Evolutionary conservation across 2,113 vertebrate species (phyloP), one percentile per base, ranked within the genome.

Genomic region (Sminthopsis crassicaudata): DNA sequence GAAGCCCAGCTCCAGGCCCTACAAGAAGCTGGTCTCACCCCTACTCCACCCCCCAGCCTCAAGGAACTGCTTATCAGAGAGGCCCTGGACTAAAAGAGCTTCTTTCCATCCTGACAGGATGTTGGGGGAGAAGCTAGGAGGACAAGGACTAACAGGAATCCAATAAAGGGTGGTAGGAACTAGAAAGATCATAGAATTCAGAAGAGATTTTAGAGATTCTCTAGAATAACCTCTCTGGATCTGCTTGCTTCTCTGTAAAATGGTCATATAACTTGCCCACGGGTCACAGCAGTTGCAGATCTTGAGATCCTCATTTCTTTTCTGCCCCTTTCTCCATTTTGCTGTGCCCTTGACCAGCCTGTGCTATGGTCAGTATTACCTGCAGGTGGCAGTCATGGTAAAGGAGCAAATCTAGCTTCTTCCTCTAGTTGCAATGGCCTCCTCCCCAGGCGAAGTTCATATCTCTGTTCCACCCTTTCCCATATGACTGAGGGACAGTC

Each of bases 21-120:
- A 96, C 98, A 98, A 92, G 99, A 99, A 94, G 98, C 98, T 0
- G 98, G 99, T 89, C 97, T 96, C 0, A 98, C 97, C 48, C 92
- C 98, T 25, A 98, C 98, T 2, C 99, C 98, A 94, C 99, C 98
- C 84, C 99, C 99, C 9, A 98, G 98, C 42, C 97, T 99, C 53
- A 99, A 99, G 97, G 99, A 99, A 97, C 98, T 98, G 93, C 98
- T 99, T 24, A 98, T 99, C 95, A 99, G 99, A 97, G 99, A 99
- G 96, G 97, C 98, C 27, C 97, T 99, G 97, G 98, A 98, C 84
- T 99, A 96, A 98, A 92, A 6, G n/a, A 14, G 36, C 67, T 76
- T 67, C 60, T 36, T n/a, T 2, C 90, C 0, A 23, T 3, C 90
- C 8, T 55, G 26, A 23, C 16, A 90, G 90, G 36, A 91, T 46